Base-by-base conservation (phyloP, 2,797 vertebrate genomes). In the Rhinella marina region DNA sequence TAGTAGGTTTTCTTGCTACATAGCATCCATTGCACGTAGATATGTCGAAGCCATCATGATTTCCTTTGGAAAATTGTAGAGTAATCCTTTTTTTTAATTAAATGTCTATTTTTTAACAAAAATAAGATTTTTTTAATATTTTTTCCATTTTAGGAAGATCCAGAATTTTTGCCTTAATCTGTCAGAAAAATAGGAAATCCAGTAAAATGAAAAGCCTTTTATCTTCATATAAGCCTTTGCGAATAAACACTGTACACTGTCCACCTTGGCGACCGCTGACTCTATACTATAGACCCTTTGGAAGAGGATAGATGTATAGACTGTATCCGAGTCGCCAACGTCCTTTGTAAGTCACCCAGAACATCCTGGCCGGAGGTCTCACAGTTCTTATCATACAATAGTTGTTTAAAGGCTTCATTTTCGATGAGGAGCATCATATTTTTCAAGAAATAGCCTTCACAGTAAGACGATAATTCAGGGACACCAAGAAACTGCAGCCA, bases 391-490 rank as follows among this genome's bases (percentile, higher is more conserved):
- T 99, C 97, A 6, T 98, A 98, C 83, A 99, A 94, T 80, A 99
- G 96, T 95, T 98, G 97, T 93, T 99, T 99, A 95, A 99, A 99
- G 75, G 95, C 93, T 93, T 99, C 98, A 0, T 98, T 96, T 92
- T 99, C 98, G 2, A 99, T 97, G 91, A 99, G 96, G 92, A 98
- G 96, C 96, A 98, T 97, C 98, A 99, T 98, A 92, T 99, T 99
- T 95, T 99, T 99, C 92, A 99, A 95, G 92, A 99, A 99, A 92
- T 98, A 99, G 92, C 98, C 98, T 96, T 99, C 98, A 21, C 98
- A 98, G 92, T 98, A 99, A 2, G 97, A 94, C 0, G 98, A 96
- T 27, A 99, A 95, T 94, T 99, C 98, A 0, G 93, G 93, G 88
- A 98, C 97, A 6, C 97, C 97, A 0, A 99, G 97, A 93, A 99